These are phyloP conservation scores for Otocyon megalotis DNA, from an alignment of 2,113 vertebrate species.

Conservation along the genomic window DNA sequence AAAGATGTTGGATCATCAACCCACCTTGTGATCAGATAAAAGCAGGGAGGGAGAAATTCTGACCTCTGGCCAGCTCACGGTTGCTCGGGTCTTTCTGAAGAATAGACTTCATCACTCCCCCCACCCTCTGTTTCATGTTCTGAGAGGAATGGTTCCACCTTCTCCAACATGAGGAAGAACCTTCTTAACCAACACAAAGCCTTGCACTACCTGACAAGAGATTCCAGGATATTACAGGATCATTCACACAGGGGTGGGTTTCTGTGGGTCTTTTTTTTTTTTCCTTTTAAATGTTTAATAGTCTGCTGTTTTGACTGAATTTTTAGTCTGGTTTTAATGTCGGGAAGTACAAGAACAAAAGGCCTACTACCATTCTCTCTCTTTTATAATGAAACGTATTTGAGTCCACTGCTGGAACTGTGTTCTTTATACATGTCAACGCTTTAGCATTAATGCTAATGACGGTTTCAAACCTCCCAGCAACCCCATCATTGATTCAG, in stretches of 20 bases:
- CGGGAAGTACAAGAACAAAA: neutral
- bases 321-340: neutral
- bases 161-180: neutral
- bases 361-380: neutral
- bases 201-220: neutral
- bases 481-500: neutral
- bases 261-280: neutral
- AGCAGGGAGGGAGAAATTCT: neutral
- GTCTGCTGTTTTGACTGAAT: neutral
- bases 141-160: neutral
- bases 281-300: slow-evolving; percentile 24
- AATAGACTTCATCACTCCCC: neutral
- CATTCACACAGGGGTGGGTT: neutral
- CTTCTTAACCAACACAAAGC: neutral
- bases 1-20: neutral
- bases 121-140: neutral
- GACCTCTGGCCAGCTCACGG: neutral
- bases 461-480: neutral
- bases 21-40: neutral
- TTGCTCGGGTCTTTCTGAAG: neutral
- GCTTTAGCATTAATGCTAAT: slow-evolving; percentile 2
- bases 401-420: neutral
- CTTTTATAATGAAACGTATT: neutral
- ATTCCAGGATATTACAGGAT: neutral
- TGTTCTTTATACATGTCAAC: neutral